These are phyloP conservation scores for Drosophila tropicalis DNA, from an alignment of 1,140 invertebrate genomes.

Conservation along the genomic window DNA sequence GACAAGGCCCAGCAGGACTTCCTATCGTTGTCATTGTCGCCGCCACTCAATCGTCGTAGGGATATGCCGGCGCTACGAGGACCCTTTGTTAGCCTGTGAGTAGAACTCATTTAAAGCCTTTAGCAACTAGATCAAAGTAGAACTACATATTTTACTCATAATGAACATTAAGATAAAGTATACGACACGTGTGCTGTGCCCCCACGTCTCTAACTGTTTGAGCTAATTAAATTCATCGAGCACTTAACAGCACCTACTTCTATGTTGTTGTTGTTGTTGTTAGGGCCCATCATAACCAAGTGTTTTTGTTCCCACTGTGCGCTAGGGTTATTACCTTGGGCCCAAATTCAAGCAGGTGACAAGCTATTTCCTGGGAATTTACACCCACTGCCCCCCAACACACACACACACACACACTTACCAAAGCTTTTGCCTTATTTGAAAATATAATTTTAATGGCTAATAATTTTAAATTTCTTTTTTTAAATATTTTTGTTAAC, in stretches of 20 bases:
- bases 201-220: constrained; percentile 6
- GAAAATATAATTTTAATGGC: too few relatives aligned
- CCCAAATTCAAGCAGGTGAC: too few relatives aligned
- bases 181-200: not conserved
- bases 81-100: constrained; percentile 83
- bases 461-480: too few relatives aligned
- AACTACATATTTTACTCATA: constrained; percentile 10
- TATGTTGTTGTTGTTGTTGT: not conserved
- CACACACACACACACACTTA: too few relatives aligned
- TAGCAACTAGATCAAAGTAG: not conserved
- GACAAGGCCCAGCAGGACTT: constrained; percentile 82
- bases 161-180: constrained; percentile 17
- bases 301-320: constrained; percentile 45
- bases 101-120: constrained; percentile 33
- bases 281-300: constrained; percentile 14
- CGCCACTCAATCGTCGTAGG: constrained; percentile 83
- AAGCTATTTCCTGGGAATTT: too few relatives aligned
- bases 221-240: constrained; percentile 41
- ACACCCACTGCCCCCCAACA: too few relatives aligned
- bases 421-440: too few relatives aligned
- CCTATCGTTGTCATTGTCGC: constrained; percentile 83
- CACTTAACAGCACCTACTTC: constrained; percentile 32
- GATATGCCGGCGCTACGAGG: constrained; percentile 83
- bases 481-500: too few relatives aligned
- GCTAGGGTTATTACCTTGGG: not conserved